Base-by-base conservation (phyloP, 1,140 invertebrate genomes). In the Drosophila subpulchrella region DNA sequence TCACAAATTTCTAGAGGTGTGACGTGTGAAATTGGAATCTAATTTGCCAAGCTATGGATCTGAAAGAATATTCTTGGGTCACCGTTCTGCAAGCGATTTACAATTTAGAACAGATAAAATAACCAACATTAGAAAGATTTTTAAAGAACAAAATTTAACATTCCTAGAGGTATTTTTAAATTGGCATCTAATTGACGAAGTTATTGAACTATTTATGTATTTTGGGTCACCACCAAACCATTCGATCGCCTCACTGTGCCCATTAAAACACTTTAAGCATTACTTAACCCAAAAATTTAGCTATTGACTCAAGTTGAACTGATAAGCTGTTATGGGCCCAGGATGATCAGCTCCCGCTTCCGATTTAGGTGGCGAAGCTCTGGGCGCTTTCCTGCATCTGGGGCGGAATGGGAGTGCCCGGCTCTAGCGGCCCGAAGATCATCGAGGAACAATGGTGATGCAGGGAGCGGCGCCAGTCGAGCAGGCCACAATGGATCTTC, bases 281-380 rank as follows among this genome's bases (percentile, higher is more conserved):
- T 51, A 51, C 30, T 72, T 51, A 51, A 72, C 38, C 66, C 68
- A 71, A 51, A 59, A 72, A 51, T 72, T 72, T 59, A 3, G 36
- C 24, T 24, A 59, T 72, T 59, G 54, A 50, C 44, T 70, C 6
- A 11, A 27, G 34, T 17, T 34, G 7, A 17, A 46, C n/a, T 65
- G 13, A 38, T 36, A 34, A 30, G 42, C 41, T 3, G 5, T 24
- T 62, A 4, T 47, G 2, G n/a, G 27, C 17, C 11, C 1, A 13
- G 12, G 24, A 30, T 10, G 30, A 15, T 36, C 11, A 17, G 42
- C 12, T 38, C 3, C 42, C 50, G 15, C 4, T 11, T 53, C 24
- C 50, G 15, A 8, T 11, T 53, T 15, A 51, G 38, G 7, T n/a
- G 27, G 15, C 48, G 12, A 53, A 53, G 59, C 36, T 61, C 48